Conservation (phyloP, 2,113 vertebrate species). For the Neotragus pygmaeus region DNA sequence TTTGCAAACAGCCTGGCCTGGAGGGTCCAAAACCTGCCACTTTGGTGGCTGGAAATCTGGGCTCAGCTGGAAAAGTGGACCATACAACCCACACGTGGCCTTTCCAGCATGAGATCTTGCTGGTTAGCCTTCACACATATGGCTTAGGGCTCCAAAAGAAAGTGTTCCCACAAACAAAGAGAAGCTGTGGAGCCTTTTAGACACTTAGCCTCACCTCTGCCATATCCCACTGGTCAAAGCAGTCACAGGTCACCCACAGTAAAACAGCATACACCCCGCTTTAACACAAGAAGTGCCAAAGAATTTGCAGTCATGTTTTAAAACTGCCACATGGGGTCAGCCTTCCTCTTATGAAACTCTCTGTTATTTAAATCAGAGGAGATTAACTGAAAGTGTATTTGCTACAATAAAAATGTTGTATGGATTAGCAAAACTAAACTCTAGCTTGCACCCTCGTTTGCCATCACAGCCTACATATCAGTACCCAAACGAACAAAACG, state of each 20-base stretch:
- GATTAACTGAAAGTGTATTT: neutral
- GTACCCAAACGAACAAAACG: neutral
- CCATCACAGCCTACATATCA: neutral
- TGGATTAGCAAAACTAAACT: neutral
- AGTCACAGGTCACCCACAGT: neutral
- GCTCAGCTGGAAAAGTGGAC: neutral
- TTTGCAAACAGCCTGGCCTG: neutral
- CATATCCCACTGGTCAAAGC: neutral
- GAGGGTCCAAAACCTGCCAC: neutral
- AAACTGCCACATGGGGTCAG: constrained; percentile 45
- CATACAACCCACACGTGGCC: fast-evolving
- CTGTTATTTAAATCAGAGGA: neutral
- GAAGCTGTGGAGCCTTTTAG: neutral
- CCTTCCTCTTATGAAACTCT: neutral
- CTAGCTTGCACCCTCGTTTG: neutral
- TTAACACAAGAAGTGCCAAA: neutral
- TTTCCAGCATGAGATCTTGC: neutral
- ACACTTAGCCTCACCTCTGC: neutral
- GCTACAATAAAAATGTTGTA: neutral
- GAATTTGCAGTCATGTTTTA: neutral
- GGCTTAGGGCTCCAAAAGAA: neutral
- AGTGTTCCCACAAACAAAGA: neutral
- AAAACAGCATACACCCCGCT: fast-evolving
- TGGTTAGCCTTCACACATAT: neutral
- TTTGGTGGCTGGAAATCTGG: neutral